These are phyloP conservation scores for Hipparchia sbordonii DNA, from an alignment of 2,888 invertebrate species.

Conservation along the genomic window DNA sequence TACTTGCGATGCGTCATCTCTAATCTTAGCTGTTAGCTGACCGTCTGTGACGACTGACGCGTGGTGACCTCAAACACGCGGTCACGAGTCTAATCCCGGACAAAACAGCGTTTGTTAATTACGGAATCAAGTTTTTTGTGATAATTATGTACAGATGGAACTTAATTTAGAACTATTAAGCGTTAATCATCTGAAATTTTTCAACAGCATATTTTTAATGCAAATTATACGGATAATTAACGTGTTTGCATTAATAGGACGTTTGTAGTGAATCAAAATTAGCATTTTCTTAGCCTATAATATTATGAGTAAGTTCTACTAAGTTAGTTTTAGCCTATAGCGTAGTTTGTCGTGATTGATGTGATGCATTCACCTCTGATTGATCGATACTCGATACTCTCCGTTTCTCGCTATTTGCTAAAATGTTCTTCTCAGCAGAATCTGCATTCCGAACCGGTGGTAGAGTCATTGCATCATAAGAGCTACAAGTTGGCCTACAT, in stretches of 20 bases:
- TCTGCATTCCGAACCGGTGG: too few species aligned
- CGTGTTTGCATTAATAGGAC: background rate
- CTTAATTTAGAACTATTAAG: constrained; percentile 9
- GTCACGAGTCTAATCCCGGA: constrained; percentile 9
- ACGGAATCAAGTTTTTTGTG: constrained; percentile 10
- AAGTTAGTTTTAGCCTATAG: too few species aligned
- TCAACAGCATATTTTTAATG: constrained; percentile 9
- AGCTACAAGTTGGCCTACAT: too few species aligned
- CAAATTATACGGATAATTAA: background rate
- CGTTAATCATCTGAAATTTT: background rate
- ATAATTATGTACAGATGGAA: constrained; percentile 15
- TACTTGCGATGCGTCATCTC: constrained; percentile 57
- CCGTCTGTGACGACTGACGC: constrained; percentile 31
- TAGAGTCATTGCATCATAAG: too few species aligned
- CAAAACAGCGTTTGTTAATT: constrained; percentile 20
- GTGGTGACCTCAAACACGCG: constrained; percentile 18
- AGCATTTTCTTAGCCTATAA: background rate
- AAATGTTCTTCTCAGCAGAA: too few species aligned
- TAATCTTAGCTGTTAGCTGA: constrained; percentile 70
- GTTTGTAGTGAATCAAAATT: background rate
- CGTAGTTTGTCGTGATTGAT: too few species aligned
- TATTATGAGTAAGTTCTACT: too few species aligned
- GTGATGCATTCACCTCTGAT: too few species aligned
- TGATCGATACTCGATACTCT: too few species aligned
- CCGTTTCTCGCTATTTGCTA: too few species aligned